Evolutionary conservation across 2,888 invertebrate genomes (phyloP).

Genomic region (Hydraecia micacea): DNA sequence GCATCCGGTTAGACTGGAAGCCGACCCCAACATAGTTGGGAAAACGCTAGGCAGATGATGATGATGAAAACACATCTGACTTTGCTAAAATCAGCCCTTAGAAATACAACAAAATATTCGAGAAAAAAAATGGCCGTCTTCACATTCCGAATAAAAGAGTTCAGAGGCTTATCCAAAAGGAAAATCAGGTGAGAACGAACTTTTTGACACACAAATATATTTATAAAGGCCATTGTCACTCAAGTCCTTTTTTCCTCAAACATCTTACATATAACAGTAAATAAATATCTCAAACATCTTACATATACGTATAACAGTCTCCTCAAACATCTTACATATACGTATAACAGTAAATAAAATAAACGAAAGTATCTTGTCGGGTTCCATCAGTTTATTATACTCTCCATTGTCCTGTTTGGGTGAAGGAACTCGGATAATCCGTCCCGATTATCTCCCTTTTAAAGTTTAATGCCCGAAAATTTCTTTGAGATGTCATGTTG

Average conservation of each 20-base stretch:
- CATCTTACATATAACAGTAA: not conserved
- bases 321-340: not conserved
- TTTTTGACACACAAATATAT: not conserved
- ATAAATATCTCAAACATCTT: constrained; percentile 15
- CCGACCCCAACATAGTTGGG: too few species aligned
- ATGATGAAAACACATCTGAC: too few species aligned
- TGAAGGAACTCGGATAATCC: constrained; percentile 47
- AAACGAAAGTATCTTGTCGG: not conserved
- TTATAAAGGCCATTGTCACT: not conserved
- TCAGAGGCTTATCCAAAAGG: constrained; percentile 5
- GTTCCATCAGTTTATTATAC: constrained; percentile 8
- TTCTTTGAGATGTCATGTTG: constrained; percentile 32
- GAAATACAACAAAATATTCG: not conserved
- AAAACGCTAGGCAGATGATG: too few species aligned
- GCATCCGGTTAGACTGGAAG: too few species aligned
- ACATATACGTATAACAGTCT: not conserved
- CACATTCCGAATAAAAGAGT: constrained; percentile 7
- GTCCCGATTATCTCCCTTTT: constrained; percentile 41
- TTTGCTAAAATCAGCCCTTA: not conserved
- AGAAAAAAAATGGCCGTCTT: not conserved
- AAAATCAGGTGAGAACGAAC: not conserved
- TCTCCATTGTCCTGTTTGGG: constrained; percentile 23
- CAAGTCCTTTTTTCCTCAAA: constrained; percentile 1
- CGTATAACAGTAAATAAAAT: constrained; percentile 21
- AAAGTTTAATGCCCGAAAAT: constrained; percentile 39